Base-by-base conservation (phyloP, 2,797 vertebrate species). In the Borostomias antarcticus region DNA sequence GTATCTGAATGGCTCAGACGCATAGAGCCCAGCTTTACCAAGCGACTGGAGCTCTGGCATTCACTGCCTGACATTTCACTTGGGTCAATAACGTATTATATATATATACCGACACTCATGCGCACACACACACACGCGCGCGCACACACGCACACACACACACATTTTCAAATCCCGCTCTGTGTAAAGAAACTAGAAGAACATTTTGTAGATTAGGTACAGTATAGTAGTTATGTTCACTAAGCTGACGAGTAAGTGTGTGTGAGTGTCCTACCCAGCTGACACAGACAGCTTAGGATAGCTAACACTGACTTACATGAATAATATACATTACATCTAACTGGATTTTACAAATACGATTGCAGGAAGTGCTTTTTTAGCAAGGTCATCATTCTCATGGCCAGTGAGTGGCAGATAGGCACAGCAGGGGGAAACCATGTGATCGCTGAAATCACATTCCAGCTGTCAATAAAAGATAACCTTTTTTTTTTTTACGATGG, bases 271-370 rank as follows among this genome's bases (percentile, higher is more conserved):
- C 5, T 43, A 43, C 40, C 40, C 79, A 86, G 84, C 79, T 68
- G 78, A 80, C 79, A 76, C 86, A 59, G 82, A 86, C 83, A 76
- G 86, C 72, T 81, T 82, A 68, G 72, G 83, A 78, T 74, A 76
- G 74, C 80, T 75, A 86, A 82, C 74, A 73, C 82, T 69, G 77
- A 83, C 82, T 88, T 83, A 75, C 82, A 67, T 77, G 78, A 83
- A 85, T 83, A 69, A 70, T 78, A 80, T 81, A 76, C 73, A 78
- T 58, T 83, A 81, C 66, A 76, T 86, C 77, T 85, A 87, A 89
- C 52, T 68, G 84, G 88, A 86, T 87, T 87, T 82, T 68, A 75
- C 56, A 84, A 86, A 88, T 91, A 86, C 86, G 83, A 81, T 88
- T 86, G 78, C 79, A 82, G 72, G 66, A 82, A 75, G 81, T 58